These are phyloP conservation scores for Tenthredo amoena DNA, from an alignment of 2,888 invertebrate species.

Conservation along the genomic window DNA sequence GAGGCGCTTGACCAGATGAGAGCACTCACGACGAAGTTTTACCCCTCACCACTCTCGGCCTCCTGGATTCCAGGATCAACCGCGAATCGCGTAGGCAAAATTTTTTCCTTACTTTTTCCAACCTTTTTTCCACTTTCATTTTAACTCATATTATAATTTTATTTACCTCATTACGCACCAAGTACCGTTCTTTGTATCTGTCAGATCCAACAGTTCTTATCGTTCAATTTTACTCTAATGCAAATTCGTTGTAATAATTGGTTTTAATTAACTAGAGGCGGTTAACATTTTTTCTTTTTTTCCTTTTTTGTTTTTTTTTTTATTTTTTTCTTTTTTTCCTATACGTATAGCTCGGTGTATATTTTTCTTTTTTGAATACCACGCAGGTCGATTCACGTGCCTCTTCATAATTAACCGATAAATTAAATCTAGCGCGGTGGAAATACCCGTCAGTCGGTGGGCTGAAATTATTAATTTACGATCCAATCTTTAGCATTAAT, in stretches of 20 bases:
- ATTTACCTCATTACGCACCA: slow-evolving; percentile 3
- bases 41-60: neutral
- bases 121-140: neutral
- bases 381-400: neutral
- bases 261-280: neutral
- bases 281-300: neutral
- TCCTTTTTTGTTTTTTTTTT: neutral
- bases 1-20: slow-evolving; percentile 53
- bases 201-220: neutral
- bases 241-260: neutral
- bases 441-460: slow-evolving; percentile 3
- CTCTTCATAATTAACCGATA: slow-evolving; percentile 23
- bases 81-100: neutral
- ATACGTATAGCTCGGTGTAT: too few species aligned
- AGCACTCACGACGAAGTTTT: slow-evolving; percentile 37
- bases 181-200: slow-evolving; percentile 8
- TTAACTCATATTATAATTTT: slow-evolving; percentile 26
- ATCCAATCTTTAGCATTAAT: slow-evolving; percentile 27
- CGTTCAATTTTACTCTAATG: neutral
- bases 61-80: slow-evolving; percentile 18
- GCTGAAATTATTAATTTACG: slow-evolving; percentile 29
- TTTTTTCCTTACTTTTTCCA: neutral
- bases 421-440: neutral
- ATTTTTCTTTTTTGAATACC: neutral
- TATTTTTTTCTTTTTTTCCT: neutral